Conservation (phyloP, 2,113 vertebrate genomes). For the Thamnaconus septentrionalis region DNA sequence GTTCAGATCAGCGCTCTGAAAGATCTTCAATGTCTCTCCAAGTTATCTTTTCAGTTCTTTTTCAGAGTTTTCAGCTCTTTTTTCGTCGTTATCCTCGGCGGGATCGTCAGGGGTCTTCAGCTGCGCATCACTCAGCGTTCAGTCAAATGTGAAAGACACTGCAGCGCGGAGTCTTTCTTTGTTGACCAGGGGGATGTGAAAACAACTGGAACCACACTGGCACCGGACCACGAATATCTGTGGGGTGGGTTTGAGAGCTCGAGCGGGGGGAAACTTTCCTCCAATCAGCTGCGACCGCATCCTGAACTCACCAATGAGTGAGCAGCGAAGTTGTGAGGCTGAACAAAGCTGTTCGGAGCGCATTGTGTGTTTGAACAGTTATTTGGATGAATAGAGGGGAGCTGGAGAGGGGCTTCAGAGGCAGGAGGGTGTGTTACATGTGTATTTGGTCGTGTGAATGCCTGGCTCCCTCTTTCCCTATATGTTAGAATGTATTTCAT, state of each 20-base stretch:
- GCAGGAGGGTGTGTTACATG: neutral
- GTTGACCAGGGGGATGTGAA: constrained; percentile 56
- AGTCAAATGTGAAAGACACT: constrained; percentile 16
- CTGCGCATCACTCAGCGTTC: constrained; percentile 47
- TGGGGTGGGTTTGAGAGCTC: constrained; percentile 43
- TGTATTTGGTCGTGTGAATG: no score
- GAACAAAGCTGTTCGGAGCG: constrained; percentile 67
- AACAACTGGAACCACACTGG: constrained; percentile 71
- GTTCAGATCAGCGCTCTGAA: constrained; percentile 11
- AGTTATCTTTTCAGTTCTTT: neutral
- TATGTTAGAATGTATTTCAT: no score
- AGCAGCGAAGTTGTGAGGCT: constrained; percentile 57
- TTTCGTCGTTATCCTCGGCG: constrained; percentile 9
- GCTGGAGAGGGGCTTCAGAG: constrained; percentile 3
- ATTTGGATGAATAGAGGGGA: constrained; percentile 50
- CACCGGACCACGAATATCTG: constrained; percentile 54
- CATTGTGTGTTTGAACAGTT: constrained; percentile 68
- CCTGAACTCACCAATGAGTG: constrained; percentile 67
- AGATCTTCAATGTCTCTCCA: constrained; percentile 24
- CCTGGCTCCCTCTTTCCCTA: neutral
- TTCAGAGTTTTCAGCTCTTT: no score
- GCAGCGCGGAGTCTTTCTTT: constrained; percentile 42
- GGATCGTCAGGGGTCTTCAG: constrained; percentile 22
- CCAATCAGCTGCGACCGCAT: constrained; percentile 75
- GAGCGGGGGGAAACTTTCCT: constrained; percentile 66